Percentiles rank a stretch among this genome's conserved stretches.
phyloP scores from a whole-genome alignment of 2,888 invertebrate genomes.

The Acanthopleura granulata region DNA sequence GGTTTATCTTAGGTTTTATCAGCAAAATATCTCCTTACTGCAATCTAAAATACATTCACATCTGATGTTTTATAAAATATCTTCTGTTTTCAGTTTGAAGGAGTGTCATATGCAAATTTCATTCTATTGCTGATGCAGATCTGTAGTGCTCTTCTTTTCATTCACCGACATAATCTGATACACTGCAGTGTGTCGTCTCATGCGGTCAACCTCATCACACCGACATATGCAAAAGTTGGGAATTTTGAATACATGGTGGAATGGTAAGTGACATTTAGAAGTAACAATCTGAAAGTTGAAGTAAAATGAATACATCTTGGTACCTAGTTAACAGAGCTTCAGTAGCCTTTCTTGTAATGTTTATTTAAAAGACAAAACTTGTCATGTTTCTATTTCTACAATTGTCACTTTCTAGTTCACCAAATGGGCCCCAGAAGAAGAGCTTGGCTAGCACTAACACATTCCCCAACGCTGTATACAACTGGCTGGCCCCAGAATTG shows the following conservation, averaged over 20 bases:
- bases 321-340: no score
- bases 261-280: slow-evolving; percentile 45
- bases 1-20: no score
- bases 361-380: no score
- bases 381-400: no score
- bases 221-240: slow-evolving; percentile 68
- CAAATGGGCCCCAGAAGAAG: background rate
- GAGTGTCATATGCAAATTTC: slow-evolving; percentile 40
- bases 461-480: slow-evolving; percentile 54
- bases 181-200: slow-evolving; percentile 71
- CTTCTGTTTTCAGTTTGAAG: slow-evolving; percentile 40
- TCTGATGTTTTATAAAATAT: no score
- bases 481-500: slow-evolving; percentile 72
- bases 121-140: slow-evolving; percentile 65
- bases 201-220: slow-evolving; percentile 68
- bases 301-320: no score
- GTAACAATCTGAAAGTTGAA: no score
- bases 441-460: slow-evolving; percentile 26
- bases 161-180: slow-evolving; percentile 69
- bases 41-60: no score
- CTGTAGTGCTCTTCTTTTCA: slow-evolving; percentile 68
- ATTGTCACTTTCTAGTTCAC: no score
- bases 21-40: no score
- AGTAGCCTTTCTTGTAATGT: no score
- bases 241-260: slow-evolving; percentile 70